Evolutionary conservation across 2,888 invertebrate genomes (phyloP), one percentile per base, ranked within the genome.

Genomic region (Eristalis pertinax): DNA sequence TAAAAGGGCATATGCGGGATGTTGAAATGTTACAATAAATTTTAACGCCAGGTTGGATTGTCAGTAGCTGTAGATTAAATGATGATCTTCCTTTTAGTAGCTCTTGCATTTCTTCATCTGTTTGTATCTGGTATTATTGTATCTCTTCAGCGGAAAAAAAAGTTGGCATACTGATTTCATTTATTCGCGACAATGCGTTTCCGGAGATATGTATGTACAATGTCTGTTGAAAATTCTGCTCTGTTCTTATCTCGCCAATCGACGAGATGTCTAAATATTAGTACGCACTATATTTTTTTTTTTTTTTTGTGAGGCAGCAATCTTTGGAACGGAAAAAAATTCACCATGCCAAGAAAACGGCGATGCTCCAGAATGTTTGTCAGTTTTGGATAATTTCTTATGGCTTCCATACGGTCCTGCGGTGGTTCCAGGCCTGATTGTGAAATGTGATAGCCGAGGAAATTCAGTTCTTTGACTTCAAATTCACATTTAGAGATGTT

Each of bases 121-220:
- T 22, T 15, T 69, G 50, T n/a, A n/a, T n/a, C 56, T 82, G 64
- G 26, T 38, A 73, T 56, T 76, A 32, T 35, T 43, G 67, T 41
- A 43, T 43, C 8, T 60, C 60, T 56, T 58, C 62, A 10, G 38
- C 38, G 3, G 67, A 41, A 1, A 50, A 13, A 3, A 50, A 13
- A 8, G n/a, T 13, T 35, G 65, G 50, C 63, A 75, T 77, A 15
- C 7, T 56, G 8, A 83, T 73, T 26, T 58, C 15, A 24, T 32
- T 63, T n/a, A 82, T 69, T 13, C 73, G 92, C 2, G 91, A 91
- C 22, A 81, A 35, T 3, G 72, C 50, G 15, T 87, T 77, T 13
- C 84, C 83, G 0, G 69, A 62, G 5, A 72, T 60, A 26, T 84
- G 75, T 13, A 68, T n/a, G n/a, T n/a, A n/a, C 35, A 24, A 80